These are phyloP conservation scores for Clarias fuscus DNA, from an alignment of 2,797 vertebrate genomes.

Conservation along the genomic window DNA sequence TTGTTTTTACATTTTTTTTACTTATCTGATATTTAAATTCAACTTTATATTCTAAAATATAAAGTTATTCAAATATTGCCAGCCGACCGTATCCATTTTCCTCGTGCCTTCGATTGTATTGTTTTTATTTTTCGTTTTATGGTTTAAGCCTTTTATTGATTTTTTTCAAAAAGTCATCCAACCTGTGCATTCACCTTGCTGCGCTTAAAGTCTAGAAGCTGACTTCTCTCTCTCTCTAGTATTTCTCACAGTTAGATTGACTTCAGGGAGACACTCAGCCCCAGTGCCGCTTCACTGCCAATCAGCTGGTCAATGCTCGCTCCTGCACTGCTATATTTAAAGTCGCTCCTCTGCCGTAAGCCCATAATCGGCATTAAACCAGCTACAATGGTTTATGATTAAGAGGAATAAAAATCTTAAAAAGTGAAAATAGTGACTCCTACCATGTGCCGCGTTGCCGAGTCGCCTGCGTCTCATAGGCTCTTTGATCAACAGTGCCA, in stretches of 20 bases:
- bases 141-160: neutral
- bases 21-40: too few relatives aligned
- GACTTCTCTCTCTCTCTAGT: neutral
- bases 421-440: conserved; percentile 50
- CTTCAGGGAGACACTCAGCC: neutral
- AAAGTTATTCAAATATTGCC: too few relatives aligned
- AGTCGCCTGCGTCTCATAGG: conserved; percentile 57
- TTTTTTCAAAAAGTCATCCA: neutral
- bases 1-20: too few relatives aligned
- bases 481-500: conserved; percentile 60
- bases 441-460: conserved; percentile 74
- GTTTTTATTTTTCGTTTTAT: neutral
- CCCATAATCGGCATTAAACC: conserved; percentile 10
- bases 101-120: neutral
- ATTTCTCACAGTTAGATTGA: neutral
- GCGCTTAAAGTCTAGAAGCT: neutral
- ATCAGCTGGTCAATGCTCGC: conserved; percentile 53
- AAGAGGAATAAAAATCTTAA: conserved; percentile 8
- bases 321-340: conserved; percentile 51
- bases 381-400: neutral
- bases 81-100: neutral
- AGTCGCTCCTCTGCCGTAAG: conserved; percentile 8
- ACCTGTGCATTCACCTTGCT: neutral
- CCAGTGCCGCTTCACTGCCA: conserved; percentile 41
- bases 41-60: too few relatives aligned